Evolutionary conservation across 2,888 invertebrate species (phyloP).

Genomic region (Drosophila atripex): DNA sequence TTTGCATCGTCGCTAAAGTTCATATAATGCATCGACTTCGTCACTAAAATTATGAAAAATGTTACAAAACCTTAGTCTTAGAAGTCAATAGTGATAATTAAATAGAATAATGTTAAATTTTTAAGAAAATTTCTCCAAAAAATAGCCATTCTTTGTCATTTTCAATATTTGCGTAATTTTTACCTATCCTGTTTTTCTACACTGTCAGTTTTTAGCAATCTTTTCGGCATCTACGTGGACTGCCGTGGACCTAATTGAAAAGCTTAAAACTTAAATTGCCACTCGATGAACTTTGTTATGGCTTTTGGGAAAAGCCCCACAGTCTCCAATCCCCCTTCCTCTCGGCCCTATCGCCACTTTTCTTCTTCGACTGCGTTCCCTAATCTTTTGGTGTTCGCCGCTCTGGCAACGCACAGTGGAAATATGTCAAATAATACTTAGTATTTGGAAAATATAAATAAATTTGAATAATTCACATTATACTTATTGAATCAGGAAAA

Average conservation of each 20-base stretch:
- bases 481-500: too few species aligned
- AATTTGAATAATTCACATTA: too few species aligned
- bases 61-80: too few species aligned
- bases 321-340: background rate
- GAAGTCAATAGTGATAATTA: background rate
- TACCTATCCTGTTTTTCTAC: background rate
- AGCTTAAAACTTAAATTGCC: slow-evolving; percentile 46
- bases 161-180: background rate
- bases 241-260: slow-evolving; percentile 41
- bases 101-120: background rate
- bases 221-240: slow-evolving; percentile 23
- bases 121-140: background rate
- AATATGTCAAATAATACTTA: too few species aligned
- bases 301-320: slow-evolving; percentile 15
- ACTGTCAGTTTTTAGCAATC: background rate
- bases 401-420: background rate
- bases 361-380: slow-evolving; percentile 4
- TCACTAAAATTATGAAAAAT: too few species aligned
- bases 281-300: slow-evolving; percentile 42
- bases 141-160: background rate
- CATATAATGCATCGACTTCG: too few species aligned
- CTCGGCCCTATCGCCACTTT: background rate
- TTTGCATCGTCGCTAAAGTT: too few species aligned
- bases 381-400: slow-evolving; percentile 17
- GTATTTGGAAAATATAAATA: too few species aligned